These are phyloP conservation scores for Ptilodon capucinus DNA, from an alignment of 2,888 invertebrate genomes.

Conservation along the genomic window DNA sequence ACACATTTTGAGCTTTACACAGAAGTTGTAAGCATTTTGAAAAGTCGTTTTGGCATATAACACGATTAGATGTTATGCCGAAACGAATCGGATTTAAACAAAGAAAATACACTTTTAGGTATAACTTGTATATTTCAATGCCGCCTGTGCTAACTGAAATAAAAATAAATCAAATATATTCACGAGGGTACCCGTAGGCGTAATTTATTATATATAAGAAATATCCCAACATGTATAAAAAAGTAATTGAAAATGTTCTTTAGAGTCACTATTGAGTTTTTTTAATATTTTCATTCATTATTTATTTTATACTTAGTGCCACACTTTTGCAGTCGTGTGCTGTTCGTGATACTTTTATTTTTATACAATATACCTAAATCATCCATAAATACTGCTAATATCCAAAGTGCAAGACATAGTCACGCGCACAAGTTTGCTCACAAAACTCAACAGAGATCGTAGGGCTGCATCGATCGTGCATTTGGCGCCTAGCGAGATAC, in stretches of 20 bases:
- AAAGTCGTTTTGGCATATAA: slow-evolving; percentile 49
- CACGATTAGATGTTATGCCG: slow-evolving; percentile 46
- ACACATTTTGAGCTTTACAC: slow-evolving; percentile 38
- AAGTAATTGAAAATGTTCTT: too few species aligned
- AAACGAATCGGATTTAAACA: slow-evolving; percentile 27
- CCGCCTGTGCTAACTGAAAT: slow-evolving; percentile 3
- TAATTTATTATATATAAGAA: too few species aligned
- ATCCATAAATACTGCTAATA: slow-evolving; percentile 15
- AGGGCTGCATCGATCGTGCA: slow-evolving; percentile 70
- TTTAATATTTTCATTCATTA: too few species aligned
- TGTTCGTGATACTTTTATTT: not conserved
- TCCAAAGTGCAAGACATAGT: slow-evolving; percentile 26
- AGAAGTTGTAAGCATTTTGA: slow-evolving; percentile 38
- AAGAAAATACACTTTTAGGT: slow-evolving; percentile 16
- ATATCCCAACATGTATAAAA: too few species aligned
- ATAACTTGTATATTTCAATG: slow-evolving; percentile 19
- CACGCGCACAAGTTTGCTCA: slow-evolving; percentile 42
- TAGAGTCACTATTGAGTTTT: too few species aligned
- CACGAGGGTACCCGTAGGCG: too few species aligned
- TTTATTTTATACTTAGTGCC: too few species aligned
- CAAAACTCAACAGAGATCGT: slow-evolving; percentile 58
- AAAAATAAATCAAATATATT: too few species aligned
- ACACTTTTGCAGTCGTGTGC: too few species aligned
- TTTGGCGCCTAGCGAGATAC: slow-evolving; percentile 77
- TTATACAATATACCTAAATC: slow-evolving; percentile 4